Base-by-base conservation (phyloP, 2,797 vertebrate genomes). In the Eleutherodactylus coqui region DNA sequence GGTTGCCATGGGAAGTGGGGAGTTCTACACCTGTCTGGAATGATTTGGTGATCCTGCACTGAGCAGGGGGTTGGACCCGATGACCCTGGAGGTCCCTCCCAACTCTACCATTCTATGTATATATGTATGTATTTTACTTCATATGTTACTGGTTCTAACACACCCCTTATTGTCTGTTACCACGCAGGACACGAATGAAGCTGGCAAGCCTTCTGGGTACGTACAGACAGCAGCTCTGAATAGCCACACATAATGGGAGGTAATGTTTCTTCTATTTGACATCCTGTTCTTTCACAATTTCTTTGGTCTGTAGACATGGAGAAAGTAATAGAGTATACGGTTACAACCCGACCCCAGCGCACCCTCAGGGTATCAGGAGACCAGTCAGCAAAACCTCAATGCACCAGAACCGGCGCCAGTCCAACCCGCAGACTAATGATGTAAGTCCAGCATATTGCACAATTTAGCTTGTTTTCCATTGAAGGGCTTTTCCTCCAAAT, bases 331-430 rank as follows among this genome's bases (percentile, higher is more conserved):
- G 92, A 83, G 84, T 91, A 69, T 95, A 94, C 0, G 94, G 94
- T 24, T 95, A 95, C 88, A 95, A 94, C 76, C 94, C 94, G 0
- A 91, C 90, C 13, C 94, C 93, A 0, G 24, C 90, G 6, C 91
- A 92, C 0, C 88, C 90, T 14, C 93, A 95, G 24, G 94, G 94
- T 0, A 81, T 95, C 78, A 92, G 90, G 1, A 79, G 94, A 19
- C 94, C 95, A 0, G 0, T 89, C 0, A 95, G 93, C 49, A 94
- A 93, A 73, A 93, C 93, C 0, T 86, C 86, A 1, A 79, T 93
- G 90, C 93, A 91, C 55, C 93, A 95, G 88, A 93, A 55, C 85
- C 72, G 90, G 0, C 89, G 92, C 2, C 92, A 82, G 27, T 73
- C 86, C 11, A 3, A 80, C 1, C 55, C 41, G 0, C 91, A 84